These are phyloP conservation scores for Agrotis exclamationis DNA, from an alignment of 2,888 invertebrate genomes.

Conservation along the genomic window DNA sequence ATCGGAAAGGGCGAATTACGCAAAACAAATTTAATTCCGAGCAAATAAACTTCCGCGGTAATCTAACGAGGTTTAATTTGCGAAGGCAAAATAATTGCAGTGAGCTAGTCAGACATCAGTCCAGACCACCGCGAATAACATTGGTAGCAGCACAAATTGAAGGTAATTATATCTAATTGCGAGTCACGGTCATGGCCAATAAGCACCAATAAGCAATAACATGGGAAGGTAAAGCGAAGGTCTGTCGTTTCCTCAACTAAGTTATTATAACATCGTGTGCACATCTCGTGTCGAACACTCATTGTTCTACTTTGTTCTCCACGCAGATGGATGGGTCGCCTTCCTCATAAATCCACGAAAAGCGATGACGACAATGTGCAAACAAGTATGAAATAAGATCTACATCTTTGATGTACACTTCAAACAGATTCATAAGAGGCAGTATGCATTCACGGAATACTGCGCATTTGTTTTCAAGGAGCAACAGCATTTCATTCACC, in stretches of 20 bases:
- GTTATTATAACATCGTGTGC: conserved; percentile 58
- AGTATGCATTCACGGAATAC: conserved; percentile 57
- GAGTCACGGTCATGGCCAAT: conserved; percentile 90
- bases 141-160: conserved; percentile 87
- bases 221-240: conserved; percentile 84
- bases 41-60: conserved; percentile 74
- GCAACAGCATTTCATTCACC: conserved; percentile 66
- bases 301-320: conserved; percentile 35
- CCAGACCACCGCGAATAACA: conserved; percentile 84
- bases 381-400: conserved; percentile 58
- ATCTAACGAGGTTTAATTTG: conserved; percentile 80
- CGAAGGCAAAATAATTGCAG: conserved; percentile 84
- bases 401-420: conserved; percentile 57
- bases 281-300: conserved; percentile 31
- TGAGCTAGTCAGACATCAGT: conserved; percentile 78
- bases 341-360: conserved; percentile 54
- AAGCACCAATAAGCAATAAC: conserved; percentile 89
- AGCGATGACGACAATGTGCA: conserved; percentile 58
- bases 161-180: conserved; percentile 90
- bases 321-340: conserved; percentile 36
- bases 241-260: conserved; percentile 69
- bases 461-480: conserved; percentile 56
- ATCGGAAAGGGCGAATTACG: conserved; percentile 41
- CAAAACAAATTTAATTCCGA: conserved; percentile 57
- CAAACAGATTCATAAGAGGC: conserved; percentile 54